Conservation (phyloP, 2,888 invertebrate genomes). For the Frankliniella fusca region DNA sequence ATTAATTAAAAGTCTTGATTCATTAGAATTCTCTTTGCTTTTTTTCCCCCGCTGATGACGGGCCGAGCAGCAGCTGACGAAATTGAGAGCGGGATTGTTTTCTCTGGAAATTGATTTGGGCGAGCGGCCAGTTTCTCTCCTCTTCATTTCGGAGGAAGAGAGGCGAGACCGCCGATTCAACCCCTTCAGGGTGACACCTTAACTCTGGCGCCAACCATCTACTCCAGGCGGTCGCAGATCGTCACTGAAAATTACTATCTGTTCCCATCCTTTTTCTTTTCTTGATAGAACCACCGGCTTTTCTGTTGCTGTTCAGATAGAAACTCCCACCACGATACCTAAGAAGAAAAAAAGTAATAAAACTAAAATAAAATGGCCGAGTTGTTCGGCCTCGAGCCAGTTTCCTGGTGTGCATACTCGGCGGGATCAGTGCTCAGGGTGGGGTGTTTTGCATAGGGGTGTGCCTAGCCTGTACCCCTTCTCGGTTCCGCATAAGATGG, state of each 20-base stretch:
- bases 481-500: not conserved
- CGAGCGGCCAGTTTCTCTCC: not conserved
- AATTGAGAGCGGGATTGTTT: conserved; percentile 23
- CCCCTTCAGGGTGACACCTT: no score
- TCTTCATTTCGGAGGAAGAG: not conserved
- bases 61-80: not conserved
- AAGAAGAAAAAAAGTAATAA: no score
- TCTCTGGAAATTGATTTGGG: conserved; percentile 9
- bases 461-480: not conserved
- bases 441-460: not conserved
- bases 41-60: conserved; percentile 1
- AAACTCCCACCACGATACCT: no score
- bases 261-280: no score
- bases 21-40: conserved; percentile 6
- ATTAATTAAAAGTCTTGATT: conserved; percentile 27
- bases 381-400: no score
- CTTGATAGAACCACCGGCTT: no score
- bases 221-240: no score
- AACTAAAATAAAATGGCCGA: no score
- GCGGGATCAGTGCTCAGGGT: not conserved
- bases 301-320: no score
- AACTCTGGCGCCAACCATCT: no score
- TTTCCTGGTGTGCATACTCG: no score
- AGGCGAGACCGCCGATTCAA: not conserved
- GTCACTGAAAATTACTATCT: no score